These are phyloP conservation scores for Zaprionus inermis DNA, from an alignment of 1,140 invertebrate species.

Conservation along the genomic window DNA sequence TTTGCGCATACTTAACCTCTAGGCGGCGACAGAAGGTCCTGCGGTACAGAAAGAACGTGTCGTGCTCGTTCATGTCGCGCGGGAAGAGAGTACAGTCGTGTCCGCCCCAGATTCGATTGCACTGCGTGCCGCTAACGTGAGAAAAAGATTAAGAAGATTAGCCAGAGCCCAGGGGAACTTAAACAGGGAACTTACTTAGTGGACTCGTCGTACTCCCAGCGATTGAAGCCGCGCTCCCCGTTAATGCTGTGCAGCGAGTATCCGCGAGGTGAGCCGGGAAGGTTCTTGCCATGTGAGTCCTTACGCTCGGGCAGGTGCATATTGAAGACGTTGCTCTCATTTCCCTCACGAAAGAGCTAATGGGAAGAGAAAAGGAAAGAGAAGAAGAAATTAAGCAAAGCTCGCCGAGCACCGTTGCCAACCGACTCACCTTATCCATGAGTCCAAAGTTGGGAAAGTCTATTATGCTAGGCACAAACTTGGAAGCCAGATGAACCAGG, in stretches of 20 bases:
- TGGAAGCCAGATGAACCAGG: slow-evolving; percentile 88
- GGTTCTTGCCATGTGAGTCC: slow-evolving; percentile 41
- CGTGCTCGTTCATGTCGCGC: slow-evolving; percentile 85
- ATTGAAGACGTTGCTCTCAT: slow-evolving; percentile 85
- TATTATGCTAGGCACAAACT: slow-evolving; percentile 89
- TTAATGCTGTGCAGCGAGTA: slow-evolving; percentile 86
- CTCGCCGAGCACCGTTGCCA: slow-evolving; percentile 13
- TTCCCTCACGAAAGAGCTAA: slow-evolving; percentile 87
- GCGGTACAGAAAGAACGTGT: slow-evolving; percentile 86
- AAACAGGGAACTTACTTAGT: slow-evolving; percentile 56
- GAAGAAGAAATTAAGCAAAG: neutral
- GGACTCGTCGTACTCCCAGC: slow-evolving; percentile 86
- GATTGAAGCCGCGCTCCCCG: slow-evolving; percentile 86
- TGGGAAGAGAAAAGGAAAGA: neutral
- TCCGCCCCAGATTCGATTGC: slow-evolving; percentile 86
- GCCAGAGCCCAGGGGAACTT: too few species aligned
- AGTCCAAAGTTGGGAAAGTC: slow-evolving; percentile 92
- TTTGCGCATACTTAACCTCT: slow-evolving; percentile 85
- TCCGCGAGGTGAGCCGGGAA: slow-evolving; percentile 55
- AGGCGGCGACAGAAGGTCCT: slow-evolving; percentile 89
- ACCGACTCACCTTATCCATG: slow-evolving; percentile 89
- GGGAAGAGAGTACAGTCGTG: slow-evolving; percentile 88
- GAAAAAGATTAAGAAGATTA: neutral
- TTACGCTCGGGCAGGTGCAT: slow-evolving; percentile 84
- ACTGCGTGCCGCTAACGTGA: slow-evolving; percentile 84